Percentiles rank a stretch among this genome's conserved stretches.
phyloP scores from a whole-genome alignment of 2,888 invertebrate species.

The Matsumyia berberina region DNA sequence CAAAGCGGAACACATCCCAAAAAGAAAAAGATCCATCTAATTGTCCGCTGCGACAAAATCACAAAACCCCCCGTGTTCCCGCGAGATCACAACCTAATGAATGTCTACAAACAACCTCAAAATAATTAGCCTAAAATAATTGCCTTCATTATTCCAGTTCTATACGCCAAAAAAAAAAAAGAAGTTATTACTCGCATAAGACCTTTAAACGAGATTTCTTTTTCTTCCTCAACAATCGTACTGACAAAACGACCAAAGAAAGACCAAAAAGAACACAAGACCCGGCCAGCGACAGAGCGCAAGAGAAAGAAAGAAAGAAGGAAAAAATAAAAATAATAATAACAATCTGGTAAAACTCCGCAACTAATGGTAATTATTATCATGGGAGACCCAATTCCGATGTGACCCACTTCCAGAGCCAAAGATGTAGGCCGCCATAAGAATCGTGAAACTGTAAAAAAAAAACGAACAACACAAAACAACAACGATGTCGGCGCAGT shows the following conservation, averaged over 20 bases:
- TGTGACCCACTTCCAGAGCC: slow-evolving; percentile 71
- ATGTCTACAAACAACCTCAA: slow-evolving; percentile 18
- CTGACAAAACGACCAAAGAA: slow-evolving; percentile 47
- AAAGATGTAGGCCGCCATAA: slow-evolving; percentile 76
- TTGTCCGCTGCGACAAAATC: slow-evolving; percentile 39
- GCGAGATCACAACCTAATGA: not conserved
- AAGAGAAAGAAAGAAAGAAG: slow-evolving; percentile 10
- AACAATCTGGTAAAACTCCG: slow-evolving; percentile 70
- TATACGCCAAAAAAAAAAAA: slow-evolving; percentile 66
- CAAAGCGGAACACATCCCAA: slow-evolving; percentile 54
- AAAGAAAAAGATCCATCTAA: slow-evolving; percentile 35
- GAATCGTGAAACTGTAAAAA: slow-evolving; percentile 74
- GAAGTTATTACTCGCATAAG: slow-evolving; percentile 56
- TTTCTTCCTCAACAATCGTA: slow-evolving; percentile 36
- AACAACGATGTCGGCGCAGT: not conserved
- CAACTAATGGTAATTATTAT: slow-evolving; percentile 76
- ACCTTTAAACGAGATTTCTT: slow-evolving; percentile 65
- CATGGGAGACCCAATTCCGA: slow-evolving; percentile 76
- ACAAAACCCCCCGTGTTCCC: slow-evolving; percentile 1
- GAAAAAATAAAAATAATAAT: slow-evolving; percentile 42
- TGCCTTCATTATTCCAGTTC: slow-evolving; percentile 71
- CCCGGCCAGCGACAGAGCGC: slow-evolving; percentile 2
- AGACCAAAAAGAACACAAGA: slow-evolving; percentile 10
- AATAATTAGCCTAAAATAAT: slow-evolving; percentile 74
- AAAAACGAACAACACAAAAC: slow-evolving; percentile 39